Conservation (phyloP, 1,140 invertebrate species). For the Tetragonula clypearis region DNA sequence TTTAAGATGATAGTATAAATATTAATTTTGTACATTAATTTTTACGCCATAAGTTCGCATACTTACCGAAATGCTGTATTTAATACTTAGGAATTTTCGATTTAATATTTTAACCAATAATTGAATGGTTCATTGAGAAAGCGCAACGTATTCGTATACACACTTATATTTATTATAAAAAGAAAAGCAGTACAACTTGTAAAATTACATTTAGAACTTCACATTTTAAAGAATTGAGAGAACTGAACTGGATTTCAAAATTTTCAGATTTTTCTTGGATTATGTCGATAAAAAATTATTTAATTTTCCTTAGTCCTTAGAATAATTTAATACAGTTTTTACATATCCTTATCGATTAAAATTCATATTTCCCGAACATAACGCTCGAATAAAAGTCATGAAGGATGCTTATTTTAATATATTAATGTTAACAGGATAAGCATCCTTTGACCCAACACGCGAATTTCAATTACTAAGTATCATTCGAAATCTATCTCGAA, state of each 20-base stretch:
- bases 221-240: too few relatives aligned
- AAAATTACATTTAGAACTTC: not conserved
- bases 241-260: too few relatives aligned
- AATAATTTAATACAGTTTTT: not conserved
- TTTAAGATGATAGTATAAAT: conserved; percentile 1
- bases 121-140: conserved; percentile 28
- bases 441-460: too few relatives aligned
- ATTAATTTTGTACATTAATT: conserved; percentile 35
- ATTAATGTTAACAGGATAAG: not conserved
- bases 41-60: conserved; percentile 5
- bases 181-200: not conserved
- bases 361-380: not conserved
- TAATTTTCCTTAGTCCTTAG: not conserved
- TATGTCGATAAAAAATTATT: too few relatives aligned
- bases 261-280: too few relatives aligned
- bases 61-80: not conserved
- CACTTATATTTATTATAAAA: not conserved
- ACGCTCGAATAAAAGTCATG: not conserved
- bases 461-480: not conserved
- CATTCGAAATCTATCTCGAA: not conserved
- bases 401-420: not conserved
- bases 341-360: not conserved
- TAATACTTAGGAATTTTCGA: not conserved
- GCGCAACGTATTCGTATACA: not conserved
- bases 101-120: not conserved